Conservation (phyloP, 1,140 invertebrate species). For the Lerema accius region DNA sequence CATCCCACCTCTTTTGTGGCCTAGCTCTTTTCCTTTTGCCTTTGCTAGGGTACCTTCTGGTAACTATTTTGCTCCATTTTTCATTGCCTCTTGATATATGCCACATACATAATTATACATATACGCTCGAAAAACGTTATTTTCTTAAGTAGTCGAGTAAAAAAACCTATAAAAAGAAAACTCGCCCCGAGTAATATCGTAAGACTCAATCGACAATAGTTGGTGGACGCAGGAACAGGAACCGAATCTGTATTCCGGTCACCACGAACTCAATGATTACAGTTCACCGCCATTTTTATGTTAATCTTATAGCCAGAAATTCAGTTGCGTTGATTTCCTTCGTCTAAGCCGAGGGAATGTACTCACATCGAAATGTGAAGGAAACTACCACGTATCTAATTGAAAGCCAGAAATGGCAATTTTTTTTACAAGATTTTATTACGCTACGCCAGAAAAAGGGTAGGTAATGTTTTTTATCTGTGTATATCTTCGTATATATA, state of each 20-base stretch:
- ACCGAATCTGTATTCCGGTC: constrained; percentile 44
- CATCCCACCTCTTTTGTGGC: too few species aligned
- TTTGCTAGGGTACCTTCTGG: too few species aligned
- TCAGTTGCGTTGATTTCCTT: constrained; percentile 58
- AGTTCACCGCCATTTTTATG: constrained; percentile 53
- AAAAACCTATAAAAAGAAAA: background rate
- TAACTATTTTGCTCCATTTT: too few species aligned
- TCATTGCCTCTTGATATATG: too few species aligned
- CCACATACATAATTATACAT: too few species aligned
- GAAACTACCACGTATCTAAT: background rate
- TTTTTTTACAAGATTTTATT: too few species aligned
- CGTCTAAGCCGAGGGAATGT: background rate
- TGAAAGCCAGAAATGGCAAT: background rate
- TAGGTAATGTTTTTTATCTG: too few species aligned
- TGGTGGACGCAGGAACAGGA: constrained; percentile 7
- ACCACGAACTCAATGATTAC: constrained; percentile 51
- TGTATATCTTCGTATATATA: too few species aligned
- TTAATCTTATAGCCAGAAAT: constrained; percentile 54
- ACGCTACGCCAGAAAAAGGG: too few species aligned
- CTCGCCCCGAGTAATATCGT: background rate
- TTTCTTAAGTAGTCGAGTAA: too few species aligned
- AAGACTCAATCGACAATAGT: constrained; percentile 1
- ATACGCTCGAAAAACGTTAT: too few species aligned
- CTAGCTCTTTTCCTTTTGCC: too few species aligned
- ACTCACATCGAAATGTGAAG: background rate